Evolutionary conservation across 2,797 vertebrate species (phyloP), one percentile per base, ranked within the genome.

Genomic region (Bovichtus diacanthus): DNA sequence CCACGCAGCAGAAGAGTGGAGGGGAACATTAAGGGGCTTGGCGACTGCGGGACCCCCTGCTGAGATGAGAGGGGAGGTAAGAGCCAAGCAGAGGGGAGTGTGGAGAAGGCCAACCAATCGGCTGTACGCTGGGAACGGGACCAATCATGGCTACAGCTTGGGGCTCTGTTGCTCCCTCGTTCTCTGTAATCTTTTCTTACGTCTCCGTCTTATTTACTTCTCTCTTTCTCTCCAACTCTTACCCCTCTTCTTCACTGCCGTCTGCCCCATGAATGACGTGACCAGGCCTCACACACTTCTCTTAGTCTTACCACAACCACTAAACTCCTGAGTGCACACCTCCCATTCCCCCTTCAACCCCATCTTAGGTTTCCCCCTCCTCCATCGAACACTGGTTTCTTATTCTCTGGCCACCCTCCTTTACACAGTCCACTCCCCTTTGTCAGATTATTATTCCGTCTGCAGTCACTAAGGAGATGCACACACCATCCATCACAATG

Each of bases 401-500:
- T 60, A 70, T 84, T 87, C 84, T 70, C 58, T 9, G 80, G 82
- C 82, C 87, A 86, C 86, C 78, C 84, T 44, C 78, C 80, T 80
- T 80, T 78, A 58, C 82, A 72, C 79, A 78, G 89, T 95, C 93
- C 92, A 84, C 90, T 91, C 92, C 92, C 84, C 89, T 95, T 91
- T 93, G 29, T 81, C 86, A 87, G 88, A 94, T 94, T 96, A 96
- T 97, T 96, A 97, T 97, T 97, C 96, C 88, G 85, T 87, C 94
- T 83, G 92, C 95, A 95, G 96, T 95, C 96, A 95, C 97, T 95
- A 94, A 96, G 96, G 97, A 97, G 95, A 97, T 91, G 89, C 91
- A 81, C 93, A 93, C 94, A 95, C 93, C 95, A 97, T 99, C 97
- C 96, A 98, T 98, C 97, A 97, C 97, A 96, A 97, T 96, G 96